These are phyloP conservation scores for Typhlichthys subterraneus DNA, from an alignment of 2,797 vertebrate genomes.

Conservation along the genomic window DNA sequence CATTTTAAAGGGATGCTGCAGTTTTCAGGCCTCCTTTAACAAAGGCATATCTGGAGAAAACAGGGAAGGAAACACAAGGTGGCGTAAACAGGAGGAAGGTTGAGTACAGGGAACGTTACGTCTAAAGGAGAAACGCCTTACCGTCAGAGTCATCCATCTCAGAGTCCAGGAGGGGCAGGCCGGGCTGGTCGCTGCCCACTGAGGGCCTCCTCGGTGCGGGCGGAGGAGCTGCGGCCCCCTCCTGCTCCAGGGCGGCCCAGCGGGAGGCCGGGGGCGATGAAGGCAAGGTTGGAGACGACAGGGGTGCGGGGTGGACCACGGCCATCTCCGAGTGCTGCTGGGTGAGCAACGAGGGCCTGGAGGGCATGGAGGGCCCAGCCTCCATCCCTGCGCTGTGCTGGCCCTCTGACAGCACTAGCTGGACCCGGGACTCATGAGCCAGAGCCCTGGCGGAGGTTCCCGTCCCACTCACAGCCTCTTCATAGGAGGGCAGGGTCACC, in stretches of 20 bases:
- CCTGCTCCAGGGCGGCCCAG: conserved; percentile 78
- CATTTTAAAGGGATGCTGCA: conserved; percentile 34
- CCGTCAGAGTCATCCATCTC: conserved; percentile 92
- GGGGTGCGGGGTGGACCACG: conserved; percentile 84
- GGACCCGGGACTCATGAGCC: conserved; percentile 83
- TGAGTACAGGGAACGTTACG: not conserved
- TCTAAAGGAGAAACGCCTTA: conserved; percentile 54
- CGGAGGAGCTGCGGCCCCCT: conserved; percentile 66
- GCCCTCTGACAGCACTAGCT: conserved; percentile 88
- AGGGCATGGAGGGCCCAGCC: conserved; percentile 77
- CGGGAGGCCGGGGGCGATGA: conserved; percentile 65
- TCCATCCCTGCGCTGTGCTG: conserved; percentile 71
- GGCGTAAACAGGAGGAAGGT: not conserved
- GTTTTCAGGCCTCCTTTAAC: conserved; percentile 91
- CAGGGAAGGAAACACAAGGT: conserved; percentile 7
- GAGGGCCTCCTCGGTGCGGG: conserved; percentile 80
- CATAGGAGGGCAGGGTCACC: conserved; percentile 92
- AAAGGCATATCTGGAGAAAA: conserved; percentile 88
- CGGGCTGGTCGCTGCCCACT: conserved; percentile 87
- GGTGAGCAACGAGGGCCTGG: conserved; percentile 67
- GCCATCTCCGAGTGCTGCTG: conserved; percentile 87
- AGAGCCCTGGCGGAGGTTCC: conserved; percentile 63
- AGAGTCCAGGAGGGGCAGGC: conserved; percentile 85
- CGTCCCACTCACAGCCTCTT: conserved; percentile 89
- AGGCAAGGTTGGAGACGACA: conserved; percentile 69